These are phyloP conservation scores for Nymphalis urticae DNA, from an alignment of 2,888 invertebrate genomes.

Conservation along the genomic window DNA sequence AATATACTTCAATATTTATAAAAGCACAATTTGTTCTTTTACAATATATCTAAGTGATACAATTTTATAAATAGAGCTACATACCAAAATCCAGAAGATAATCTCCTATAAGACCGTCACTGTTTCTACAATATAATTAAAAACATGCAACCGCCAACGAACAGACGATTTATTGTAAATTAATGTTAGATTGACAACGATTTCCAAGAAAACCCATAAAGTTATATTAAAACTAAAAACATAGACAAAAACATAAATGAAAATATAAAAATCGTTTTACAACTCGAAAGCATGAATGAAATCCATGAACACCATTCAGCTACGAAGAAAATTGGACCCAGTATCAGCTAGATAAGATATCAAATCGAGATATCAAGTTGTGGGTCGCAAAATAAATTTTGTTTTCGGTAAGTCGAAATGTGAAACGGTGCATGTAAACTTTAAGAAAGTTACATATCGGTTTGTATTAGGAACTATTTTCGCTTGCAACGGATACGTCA, in stretches of 20 bases:
- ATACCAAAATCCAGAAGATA: background rate
- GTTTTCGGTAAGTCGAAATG: background rate
- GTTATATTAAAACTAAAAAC: background rate
- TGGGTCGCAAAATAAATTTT: background rate
- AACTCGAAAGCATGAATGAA: slow-evolving; percentile 19
- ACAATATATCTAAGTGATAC: too few species aligned
- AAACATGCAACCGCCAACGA: background rate
- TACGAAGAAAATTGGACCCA: slow-evolving; percentile 29
- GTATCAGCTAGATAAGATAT: slow-evolving; percentile 25
- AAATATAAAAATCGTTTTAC: background rate
- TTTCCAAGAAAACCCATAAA: background rate
- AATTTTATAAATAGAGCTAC: background rate
- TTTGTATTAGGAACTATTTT: slow-evolving; percentile 38
- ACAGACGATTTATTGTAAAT: background rate
- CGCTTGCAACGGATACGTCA: slow-evolving; percentile 27
- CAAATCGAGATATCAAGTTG: background rate
- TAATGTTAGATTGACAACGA: background rate
- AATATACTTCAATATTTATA: too few species aligned
- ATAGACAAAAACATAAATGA: background rate
- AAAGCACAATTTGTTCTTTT: too few species aligned
- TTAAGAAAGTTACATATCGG: slow-evolving; percentile 13
- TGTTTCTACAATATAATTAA: background rate
- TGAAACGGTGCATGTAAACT: background rate
- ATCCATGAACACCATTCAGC: slow-evolving; percentile 9
- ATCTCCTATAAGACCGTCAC: background rate